Conservation (phyloP, 1,140 invertebrate genomes). For the Drosophila carrolli region DNA sequence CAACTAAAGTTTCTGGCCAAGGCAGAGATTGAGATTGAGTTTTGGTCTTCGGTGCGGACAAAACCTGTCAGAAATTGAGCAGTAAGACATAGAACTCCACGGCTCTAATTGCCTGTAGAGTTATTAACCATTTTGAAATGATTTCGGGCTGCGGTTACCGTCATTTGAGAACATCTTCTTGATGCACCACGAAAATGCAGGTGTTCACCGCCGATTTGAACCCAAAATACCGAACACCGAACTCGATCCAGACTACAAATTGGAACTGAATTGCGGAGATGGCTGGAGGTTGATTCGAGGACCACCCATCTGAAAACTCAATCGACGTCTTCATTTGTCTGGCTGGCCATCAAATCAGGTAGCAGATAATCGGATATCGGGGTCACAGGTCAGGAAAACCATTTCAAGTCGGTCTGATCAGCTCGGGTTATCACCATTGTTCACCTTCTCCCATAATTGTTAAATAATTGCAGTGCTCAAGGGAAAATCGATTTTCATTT, state of each 20-base stretch:
- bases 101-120: slow-evolving; percentile 71
- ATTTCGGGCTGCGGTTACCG: slow-evolving; percentile 35
- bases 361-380: slow-evolving; percentile 32
- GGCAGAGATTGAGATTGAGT: slow-evolving; percentile 23
- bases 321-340: slow-evolving; percentile 30
- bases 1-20: slow-evolving; percentile 19
- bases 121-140: slow-evolving; percentile 70
- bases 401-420: slow-evolving; percentile 3
- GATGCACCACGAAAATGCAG: slow-evolving; percentile 16
- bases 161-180: slow-evolving; percentile 49
- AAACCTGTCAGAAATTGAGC: slow-evolving; percentile 20
- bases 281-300: slow-evolving; percentile 25
- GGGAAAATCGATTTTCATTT: slow-evolving; percentile 6
- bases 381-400: slow-evolving; percentile 46
- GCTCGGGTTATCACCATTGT: slow-evolving; percentile 3
- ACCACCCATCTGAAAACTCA: slow-evolving; percentile 25
- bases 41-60: slow-evolving; percentile 23
- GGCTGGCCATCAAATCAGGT: slow-evolving; percentile 23
- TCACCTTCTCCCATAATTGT: slow-evolving; percentile 19
- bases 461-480: slow-evolving; percentile 24
- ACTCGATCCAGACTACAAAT: slow-evolving; percentile 40
- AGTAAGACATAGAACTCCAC: slow-evolving; percentile 7
- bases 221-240: background rate
- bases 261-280: slow-evolving; percentile 37
- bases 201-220: slow-evolving; percentile 4